These are phyloP conservation scores for Ceratosolen solmsi DNA, from an alignment of 1,140 invertebrate species.

Conservation along the genomic window DNA sequence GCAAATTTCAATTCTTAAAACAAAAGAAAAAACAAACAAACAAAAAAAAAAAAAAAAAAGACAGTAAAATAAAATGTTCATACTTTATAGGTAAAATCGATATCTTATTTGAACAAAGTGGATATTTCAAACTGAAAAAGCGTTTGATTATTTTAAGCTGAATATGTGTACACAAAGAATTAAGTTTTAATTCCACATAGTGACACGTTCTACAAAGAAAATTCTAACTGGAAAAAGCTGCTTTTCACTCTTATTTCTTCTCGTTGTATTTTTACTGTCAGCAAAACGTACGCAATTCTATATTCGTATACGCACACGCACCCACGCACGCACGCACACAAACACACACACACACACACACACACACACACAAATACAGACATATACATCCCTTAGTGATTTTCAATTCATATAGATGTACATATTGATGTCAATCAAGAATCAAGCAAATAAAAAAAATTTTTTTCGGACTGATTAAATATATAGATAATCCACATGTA, in stretches of 20 bases:
- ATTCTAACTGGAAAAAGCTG: slow-evolving; percentile 16
- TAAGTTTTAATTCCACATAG: slow-evolving; percentile 11
- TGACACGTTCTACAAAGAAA: neutral
- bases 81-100: too few relatives aligned
- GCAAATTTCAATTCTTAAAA: slow-evolving; percentile 4
- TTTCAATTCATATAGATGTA: slow-evolving; percentile 30
- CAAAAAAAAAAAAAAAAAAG: slow-evolving; percentile 27
- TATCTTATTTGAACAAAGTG: neutral
- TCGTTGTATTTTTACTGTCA: neutral
- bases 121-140: neutral
- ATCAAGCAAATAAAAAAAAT: too few relatives aligned
- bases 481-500: too few relatives aligned
- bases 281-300: neutral
- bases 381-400: slow-evolving; percentile 14
- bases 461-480: too few relatives aligned
- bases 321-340: too few relatives aligned
- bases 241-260: neutral
- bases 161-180: too few relatives aligned
- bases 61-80: too few relatives aligned
- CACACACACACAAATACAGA: too few relatives aligned
- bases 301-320: too few relatives aligned
- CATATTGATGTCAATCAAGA: too few relatives aligned
- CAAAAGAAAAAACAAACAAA: slow-evolving; percentile 19
- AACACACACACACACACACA: too few relatives aligned
- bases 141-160: too few relatives aligned